Conservation (phyloP, 2,113 vertebrate species). For the Python bivittatus region DNA sequence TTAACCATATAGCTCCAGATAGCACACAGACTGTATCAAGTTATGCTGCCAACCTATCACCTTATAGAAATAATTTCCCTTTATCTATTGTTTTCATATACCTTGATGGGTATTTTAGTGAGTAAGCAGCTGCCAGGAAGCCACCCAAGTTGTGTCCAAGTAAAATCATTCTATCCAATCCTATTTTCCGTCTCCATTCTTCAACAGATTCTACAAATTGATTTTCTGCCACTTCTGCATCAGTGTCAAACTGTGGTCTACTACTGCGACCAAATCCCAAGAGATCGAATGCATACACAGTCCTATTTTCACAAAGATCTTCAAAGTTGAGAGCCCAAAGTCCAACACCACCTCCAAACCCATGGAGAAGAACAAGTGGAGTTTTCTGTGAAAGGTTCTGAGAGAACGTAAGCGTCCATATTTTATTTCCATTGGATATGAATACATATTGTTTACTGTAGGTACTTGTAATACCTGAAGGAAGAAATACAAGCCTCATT, state of each 20-base stretch:
- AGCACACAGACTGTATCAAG: background rate
- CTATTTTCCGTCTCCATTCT: conserved; percentile 85
- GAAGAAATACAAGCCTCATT: conserved; percentile 46
- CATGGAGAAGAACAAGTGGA: conserved; percentile 91
- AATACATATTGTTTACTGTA: conserved; percentile 81
- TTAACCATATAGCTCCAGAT: background rate
- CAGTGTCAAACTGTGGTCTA: conserved; percentile 83
- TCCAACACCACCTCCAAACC: conserved; percentile 92
- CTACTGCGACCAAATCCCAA: conserved; percentile 95
- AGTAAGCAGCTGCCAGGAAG: conserved; percentile 88
- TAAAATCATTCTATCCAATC: conserved; percentile 87
- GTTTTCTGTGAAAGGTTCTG: conserved; percentile 74
- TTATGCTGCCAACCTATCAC: background rate
- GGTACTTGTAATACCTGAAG: conserved; percentile 78
- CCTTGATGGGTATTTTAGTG: conserved; percentile 88
- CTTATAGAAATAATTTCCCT: background rate
- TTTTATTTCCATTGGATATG: conserved; percentile 80
- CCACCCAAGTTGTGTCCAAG: conserved; percentile 95
- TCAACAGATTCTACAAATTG: conserved; percentile 95
- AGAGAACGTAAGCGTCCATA: conserved; percentile 89
- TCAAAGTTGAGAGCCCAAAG: conserved; percentile 94
- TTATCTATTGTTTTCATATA: conserved; percentile 60
- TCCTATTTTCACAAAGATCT: conserved; percentile 81
- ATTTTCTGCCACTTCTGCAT: conserved; percentile 84
- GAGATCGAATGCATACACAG: conserved; percentile 88